Evolutionary conservation across 2,113 vertebrate genomes (phyloP), one percentile per base, ranked within the genome.

Genomic region (Scatophagus argus): DNA sequence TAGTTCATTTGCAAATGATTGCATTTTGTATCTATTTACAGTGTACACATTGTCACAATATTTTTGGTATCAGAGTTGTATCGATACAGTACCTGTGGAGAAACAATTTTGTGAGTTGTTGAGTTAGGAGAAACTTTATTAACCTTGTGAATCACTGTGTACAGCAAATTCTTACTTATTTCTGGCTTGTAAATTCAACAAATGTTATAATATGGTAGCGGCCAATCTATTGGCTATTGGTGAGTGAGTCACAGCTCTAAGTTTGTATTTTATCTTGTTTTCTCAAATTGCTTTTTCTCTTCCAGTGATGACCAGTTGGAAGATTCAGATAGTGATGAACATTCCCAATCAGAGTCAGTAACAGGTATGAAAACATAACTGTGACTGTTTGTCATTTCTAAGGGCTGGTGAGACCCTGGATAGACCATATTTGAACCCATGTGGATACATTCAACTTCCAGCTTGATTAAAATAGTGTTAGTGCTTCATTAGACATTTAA

Each of bases 251-350:
- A 62, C 11, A 52, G 32, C 39, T 63, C 43, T 58, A 14, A 36
- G 19, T 83, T 59, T 71, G 3, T 74, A 1, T 67, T 79, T 43
- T 25, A 4, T 39, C 46, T 49, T 52, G 21, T 34, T 46, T 74
- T 23, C 14, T 19, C n/a, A n/a, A 63, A 52, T 32, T 4, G 14
- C 32, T n/a, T 68, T 4, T 72, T 60, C 32, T 69, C 25, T 77
- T 84, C n/a, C 87, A 99, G 98, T 89, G 98, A 99, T 92, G 98
- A 99, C 88, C 95, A 99, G 80, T 87, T 99, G 91, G 98, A 99
- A 88, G 98, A 99, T 94, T 99, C 98, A 55, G 98, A 99, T 92
- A 99, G 97, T 69, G 98, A 99, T 92, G 98, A 99, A 76, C 98
- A 97, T 96, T 99, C 98, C 93, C 96, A 97, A 93, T 98, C 98